These are phyloP conservation scores for Agrochola litura DNA, from an alignment of 2,888 invertebrate genomes.

Conservation along the genomic window DNA sequence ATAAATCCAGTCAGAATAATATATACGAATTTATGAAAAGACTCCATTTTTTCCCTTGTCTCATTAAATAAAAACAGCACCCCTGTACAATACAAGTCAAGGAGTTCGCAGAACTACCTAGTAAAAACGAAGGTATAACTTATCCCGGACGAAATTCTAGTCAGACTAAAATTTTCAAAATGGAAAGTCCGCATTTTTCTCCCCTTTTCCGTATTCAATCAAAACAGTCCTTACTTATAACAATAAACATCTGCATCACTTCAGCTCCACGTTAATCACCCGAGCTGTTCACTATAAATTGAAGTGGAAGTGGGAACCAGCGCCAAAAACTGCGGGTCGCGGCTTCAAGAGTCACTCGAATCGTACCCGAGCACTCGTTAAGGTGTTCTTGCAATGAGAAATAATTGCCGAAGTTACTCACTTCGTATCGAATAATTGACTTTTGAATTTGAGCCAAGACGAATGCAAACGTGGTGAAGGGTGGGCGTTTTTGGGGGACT, in stretches of 20 bases:
- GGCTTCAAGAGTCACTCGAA: constrained; percentile 82
- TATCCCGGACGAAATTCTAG: neutral
- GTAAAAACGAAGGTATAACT: neutral
- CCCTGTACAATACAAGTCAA: neutral
- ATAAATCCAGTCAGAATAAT: neutral
- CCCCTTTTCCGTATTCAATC: constrained; percentile 6
- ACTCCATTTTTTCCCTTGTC: neutral
- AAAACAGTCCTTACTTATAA: constrained; percentile 46
- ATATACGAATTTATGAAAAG: neutral
- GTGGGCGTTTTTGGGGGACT: too few relatives aligned
- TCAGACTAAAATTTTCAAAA: neutral
- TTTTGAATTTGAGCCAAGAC: constrained; percentile 85
- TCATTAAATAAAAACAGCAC: constrained; percentile 25
- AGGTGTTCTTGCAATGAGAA: constrained; percentile 85
- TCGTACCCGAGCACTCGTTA: constrained; percentile 81
- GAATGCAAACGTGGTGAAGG: constrained; percentile 55
- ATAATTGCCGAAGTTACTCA: constrained; percentile 84
- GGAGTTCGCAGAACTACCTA: neutral
- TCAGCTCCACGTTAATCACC: constrained; percentile 70
- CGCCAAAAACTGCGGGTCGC: constrained; percentile 81
- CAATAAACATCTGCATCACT: constrained; percentile 59
- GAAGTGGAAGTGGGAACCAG: constrained; percentile 71
- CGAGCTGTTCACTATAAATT: constrained; percentile 78
- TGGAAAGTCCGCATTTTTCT: neutral
- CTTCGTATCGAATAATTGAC: constrained; percentile 84